A percentile compares a stretch with the other conserved stretches of the same genome.
Evolutionary conservation across 2,888 invertebrate species (phyloP).

Genomic region (Pyrrhopygopsis socrates): DNA sequence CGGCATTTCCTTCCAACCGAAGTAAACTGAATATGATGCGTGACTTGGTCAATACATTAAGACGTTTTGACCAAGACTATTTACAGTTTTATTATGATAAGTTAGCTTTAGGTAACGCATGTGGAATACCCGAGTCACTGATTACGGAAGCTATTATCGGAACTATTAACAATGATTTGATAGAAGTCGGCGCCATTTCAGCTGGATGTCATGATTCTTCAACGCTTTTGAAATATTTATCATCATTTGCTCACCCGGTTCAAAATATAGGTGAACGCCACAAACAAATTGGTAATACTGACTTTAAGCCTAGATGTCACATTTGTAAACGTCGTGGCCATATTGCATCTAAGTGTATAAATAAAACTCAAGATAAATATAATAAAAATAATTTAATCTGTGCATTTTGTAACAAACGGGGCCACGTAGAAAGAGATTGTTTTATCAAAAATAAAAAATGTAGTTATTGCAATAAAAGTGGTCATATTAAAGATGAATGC

Average conservation of each 20-base stretch:
- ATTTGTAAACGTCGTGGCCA: constrained; percentile 14
- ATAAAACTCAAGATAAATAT: neutral
- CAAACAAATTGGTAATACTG: neutral
- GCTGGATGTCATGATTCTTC: constrained; percentile 6
- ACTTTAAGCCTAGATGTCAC: constrained; percentile 8
- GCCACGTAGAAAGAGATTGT: constrained; percentile 3
- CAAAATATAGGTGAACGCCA: neutral
- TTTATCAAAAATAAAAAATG: neutral
- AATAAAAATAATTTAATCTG: constrained; percentile 10
- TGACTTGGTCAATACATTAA: constrained; percentile 3
- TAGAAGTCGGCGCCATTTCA: constrained; percentile 26
- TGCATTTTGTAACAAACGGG: constrained; percentile 3
- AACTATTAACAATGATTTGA: constrained; percentile 6
- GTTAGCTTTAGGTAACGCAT: constrained; percentile 17
- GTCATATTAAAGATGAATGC: constrained; percentile 2
- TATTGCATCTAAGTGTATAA: constrained; percentile 1
- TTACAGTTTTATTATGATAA: constrained; percentile 16
- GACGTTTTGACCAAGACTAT: neutral
- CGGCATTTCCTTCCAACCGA: constrained; percentile 20
- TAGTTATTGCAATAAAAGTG: constrained; percentile 2
- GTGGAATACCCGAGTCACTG: constrained; percentile 7
- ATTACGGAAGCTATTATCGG: constrained; percentile 34
- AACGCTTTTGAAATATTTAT: constrained; percentile 7
- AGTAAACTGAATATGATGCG: neutral
- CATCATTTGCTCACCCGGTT: neutral